A percentile compares a stretch with the other conserved stretches of the same genome.
phyloP scores from a whole-genome alignment of 2,888 invertebrate genomes.

The Athalia cordata region DNA sequence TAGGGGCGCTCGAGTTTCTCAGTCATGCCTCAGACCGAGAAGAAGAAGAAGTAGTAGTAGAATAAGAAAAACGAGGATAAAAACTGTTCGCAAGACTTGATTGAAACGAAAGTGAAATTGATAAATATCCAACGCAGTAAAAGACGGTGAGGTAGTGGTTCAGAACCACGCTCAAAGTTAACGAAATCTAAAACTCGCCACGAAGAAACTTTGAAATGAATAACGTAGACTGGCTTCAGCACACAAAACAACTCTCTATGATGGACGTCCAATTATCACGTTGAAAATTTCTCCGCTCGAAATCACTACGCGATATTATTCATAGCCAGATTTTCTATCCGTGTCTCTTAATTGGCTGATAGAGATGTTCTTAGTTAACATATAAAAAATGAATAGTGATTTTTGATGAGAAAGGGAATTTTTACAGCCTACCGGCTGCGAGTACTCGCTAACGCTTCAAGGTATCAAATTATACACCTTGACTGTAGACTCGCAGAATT shows the following conservation, averaged over 20 bases:
- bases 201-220: conserved; percentile 8
- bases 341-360: too few species aligned
- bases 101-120: conserved; percentile 47
- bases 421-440: too few species aligned
- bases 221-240: conserved; percentile 1
- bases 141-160: conserved; percentile 30
- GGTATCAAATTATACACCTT: conserved; percentile 41
- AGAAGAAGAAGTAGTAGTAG: conserved; percentile 34
- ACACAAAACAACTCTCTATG: not conserved
- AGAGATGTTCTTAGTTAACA: too few species aligned
- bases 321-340: not conserved
- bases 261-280: conserved; percentile 50
- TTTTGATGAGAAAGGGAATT: too few species aligned
- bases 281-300: not conserved
- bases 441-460: not conserved
- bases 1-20: conserved; percentile 9
- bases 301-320: not conserved
- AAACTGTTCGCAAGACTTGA: conserved; percentile 14
- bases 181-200: not conserved
- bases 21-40: conserved; percentile 36
- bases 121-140: conserved; percentile 28
- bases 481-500: conserved; percentile 23
- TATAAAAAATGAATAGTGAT: not conserved
- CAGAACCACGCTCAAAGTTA: conserved; percentile 26
- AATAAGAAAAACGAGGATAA: conserved; percentile 34